Conservation (phyloP, 2,797 vertebrate species). For the Sciaenops ocellatus region DNA sequence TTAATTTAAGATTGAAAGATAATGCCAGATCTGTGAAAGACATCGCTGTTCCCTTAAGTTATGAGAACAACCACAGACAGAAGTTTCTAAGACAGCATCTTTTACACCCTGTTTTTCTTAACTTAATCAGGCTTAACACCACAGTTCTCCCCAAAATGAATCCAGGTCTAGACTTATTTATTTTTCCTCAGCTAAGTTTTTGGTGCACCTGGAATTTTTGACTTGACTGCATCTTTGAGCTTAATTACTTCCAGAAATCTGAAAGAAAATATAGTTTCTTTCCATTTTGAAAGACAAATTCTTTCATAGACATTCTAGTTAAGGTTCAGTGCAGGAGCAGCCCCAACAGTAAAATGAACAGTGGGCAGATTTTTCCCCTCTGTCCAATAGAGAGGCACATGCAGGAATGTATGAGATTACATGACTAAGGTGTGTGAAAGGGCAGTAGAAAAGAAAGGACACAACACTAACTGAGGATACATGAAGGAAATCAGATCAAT, state of each 20-base stretch:
- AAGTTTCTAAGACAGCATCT: slow-evolving; percentile 14
- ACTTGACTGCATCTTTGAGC: slow-evolving; percentile 16
- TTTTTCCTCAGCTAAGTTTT: slow-evolving; percentile 19
- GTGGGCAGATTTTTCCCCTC: slow-evolving; percentile 28
- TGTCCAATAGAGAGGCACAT: slow-evolving; percentile 26
- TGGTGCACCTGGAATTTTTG: slow-evolving; percentile 20
- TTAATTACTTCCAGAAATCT: slow-evolving; percentile 42
- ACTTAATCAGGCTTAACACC: background rate
- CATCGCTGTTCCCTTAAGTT: slow-evolving; percentile 44
- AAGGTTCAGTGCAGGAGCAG: slow-evolving; percentile 36
- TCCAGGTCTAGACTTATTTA: slow-evolving; percentile 12
- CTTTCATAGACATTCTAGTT: slow-evolving; percentile 18
- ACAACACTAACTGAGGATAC: slow-evolving; percentile 22
- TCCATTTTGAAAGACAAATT: slow-evolving; percentile 15
- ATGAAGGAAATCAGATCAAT: slow-evolving; percentile 12
- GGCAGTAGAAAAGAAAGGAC: slow-evolving; percentile 19
- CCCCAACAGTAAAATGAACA: slow-evolving; percentile 34
- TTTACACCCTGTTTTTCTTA: slow-evolving; percentile 7
- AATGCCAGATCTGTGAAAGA: slow-evolving; percentile 50
- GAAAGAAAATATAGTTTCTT: slow-evolving; percentile 23
- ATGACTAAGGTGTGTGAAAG: slow-evolving; percentile 29
- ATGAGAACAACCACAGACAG: slow-evolving; percentile 46
- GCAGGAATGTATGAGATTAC: slow-evolving; percentile 18
- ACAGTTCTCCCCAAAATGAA: slow-evolving; percentile 12
- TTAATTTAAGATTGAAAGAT: slow-evolving; percentile 32